phyloP scores from a whole-genome alignment of 1,140 invertebrate species.

The Drosophila insularis region DNA sequence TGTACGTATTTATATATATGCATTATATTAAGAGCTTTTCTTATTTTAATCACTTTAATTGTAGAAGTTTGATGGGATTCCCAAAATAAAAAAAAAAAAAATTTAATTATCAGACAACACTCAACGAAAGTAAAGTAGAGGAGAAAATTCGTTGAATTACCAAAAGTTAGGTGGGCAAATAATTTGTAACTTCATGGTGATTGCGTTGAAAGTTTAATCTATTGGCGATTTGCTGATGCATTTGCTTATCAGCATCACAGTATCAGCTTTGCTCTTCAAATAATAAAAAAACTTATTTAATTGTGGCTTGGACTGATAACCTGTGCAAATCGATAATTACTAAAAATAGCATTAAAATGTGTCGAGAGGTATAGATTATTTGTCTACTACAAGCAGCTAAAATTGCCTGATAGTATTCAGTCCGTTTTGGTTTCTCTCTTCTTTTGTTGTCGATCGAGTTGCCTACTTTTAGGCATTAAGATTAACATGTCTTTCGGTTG shows the following conservation, averaged over 20 bases:
- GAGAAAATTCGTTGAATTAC: not conserved
- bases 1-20: no score
- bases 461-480: slow-evolving; percentile 8
- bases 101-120: not conserved
- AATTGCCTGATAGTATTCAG: slow-evolving; percentile 13
- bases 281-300: not conserved
- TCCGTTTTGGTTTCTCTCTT: slow-evolving; percentile 21
- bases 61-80: not conserved
- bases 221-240: not conserved
- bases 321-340: not conserved
- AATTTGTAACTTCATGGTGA: slow-evolving; percentile 1
- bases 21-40: not conserved
- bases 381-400: slow-evolving; percentile 30
- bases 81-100: not conserved
- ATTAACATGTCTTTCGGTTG: not conserved
- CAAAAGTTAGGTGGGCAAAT: not conserved
- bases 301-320: slow-evolving; percentile 19
- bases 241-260: slow-evolving; percentile 5
- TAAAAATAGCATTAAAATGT: not conserved
- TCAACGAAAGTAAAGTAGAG: not conserved
- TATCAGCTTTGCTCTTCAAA: not conserved
- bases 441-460: not conserved
- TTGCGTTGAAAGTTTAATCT: not conserved
- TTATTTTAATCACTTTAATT: not conserved
- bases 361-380: slow-evolving; percentile 17